Evolutionary conservation across 2,888 invertebrate species (phyloP).

Genomic region (Brachyptera risi): DNA sequence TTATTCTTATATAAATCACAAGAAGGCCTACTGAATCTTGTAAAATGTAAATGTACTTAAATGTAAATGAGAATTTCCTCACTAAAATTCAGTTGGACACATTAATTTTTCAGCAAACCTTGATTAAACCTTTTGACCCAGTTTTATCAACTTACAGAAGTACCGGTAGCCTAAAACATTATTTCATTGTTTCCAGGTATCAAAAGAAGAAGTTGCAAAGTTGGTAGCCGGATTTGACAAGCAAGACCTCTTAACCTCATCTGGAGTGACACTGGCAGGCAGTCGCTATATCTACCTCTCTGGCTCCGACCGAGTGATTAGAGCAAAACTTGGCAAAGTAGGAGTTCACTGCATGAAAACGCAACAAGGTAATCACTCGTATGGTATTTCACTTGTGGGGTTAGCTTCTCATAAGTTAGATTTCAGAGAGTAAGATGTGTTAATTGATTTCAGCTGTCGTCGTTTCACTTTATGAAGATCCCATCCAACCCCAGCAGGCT

Average conservation of each 20-base stretch:
- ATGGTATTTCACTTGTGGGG: too few relatives aligned
- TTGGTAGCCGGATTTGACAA: conserved; percentile 87
- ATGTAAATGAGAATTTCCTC: too few relatives aligned
- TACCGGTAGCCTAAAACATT: too few relatives aligned
- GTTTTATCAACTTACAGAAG: too few relatives aligned
- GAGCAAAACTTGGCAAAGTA: conserved; percentile 89
- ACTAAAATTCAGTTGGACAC: too few relatives aligned
- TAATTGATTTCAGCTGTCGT: conserved; percentile 75
- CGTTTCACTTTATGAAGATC: conserved; percentile 92
- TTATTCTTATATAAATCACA: too few relatives aligned
- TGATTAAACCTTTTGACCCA: too few relatives aligned
- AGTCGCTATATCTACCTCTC: conserved; percentile 93
- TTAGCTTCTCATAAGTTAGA: too few relatives aligned
- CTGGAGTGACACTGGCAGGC: conserved; percentile 88
- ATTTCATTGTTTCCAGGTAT: conserved; percentile 64
- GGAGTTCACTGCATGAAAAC: conserved; percentile 97
- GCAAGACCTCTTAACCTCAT: conserved; percentile 83
- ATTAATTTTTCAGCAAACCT: too few relatives aligned
- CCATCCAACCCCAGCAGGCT: conserved; percentile 94
- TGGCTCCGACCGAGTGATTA: conserved; percentile 88
- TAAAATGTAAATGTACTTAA: too few relatives aligned
- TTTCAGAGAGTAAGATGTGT: too few relatives aligned
- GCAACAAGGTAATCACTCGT: conserved; percentile 66
- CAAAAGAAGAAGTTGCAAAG: conserved; percentile 87
- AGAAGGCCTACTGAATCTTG: too few relatives aligned